Evolutionary conservation across 2,113 vertebrate genomes (phyloP).

Genomic region (Colaptes auratus): DNA sequence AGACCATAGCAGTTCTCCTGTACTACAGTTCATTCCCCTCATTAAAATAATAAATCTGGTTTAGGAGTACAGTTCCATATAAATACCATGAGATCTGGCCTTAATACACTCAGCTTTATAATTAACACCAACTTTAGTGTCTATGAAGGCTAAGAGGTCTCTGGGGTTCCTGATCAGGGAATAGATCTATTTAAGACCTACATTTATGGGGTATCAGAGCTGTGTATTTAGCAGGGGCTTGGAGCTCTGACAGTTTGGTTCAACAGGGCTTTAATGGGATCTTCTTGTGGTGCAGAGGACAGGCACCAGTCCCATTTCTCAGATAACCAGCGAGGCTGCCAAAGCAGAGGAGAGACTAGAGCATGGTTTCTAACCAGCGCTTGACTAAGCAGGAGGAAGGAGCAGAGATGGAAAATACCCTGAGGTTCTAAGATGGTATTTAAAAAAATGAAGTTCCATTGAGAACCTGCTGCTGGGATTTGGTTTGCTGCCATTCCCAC

Average conservation of each 20-base stretch:
- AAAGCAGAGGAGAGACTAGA: not conserved
- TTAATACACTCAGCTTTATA: conserved; percentile 12
- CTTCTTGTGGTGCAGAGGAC: not conserved
- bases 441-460: not conserved
- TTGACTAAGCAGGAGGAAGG: not conserved
- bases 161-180: not conserved
- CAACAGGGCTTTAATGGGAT: not conserved
- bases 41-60: not conserved
- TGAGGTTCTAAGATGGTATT: not conserved
- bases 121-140: not conserved
- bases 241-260: not conserved
- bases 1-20: rapidly evolving
- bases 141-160: not conserved
- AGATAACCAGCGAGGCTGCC: not conserved
- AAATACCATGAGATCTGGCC: not conserved
- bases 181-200: not conserved
- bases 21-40: not conserved
- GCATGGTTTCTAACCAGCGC: not conserved
- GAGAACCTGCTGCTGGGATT: conserved; percentile 11
- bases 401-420: conserved; percentile 15
- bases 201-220: not conserved
- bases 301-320: rapidly evolving
- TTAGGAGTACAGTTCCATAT: not conserved
- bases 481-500: conserved; percentile 10
- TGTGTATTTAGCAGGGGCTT: not conserved